These are phyloP conservation scores for Gnatocerus cornutus DNA, from an alignment of 2,888 invertebrate species.

Conservation along the genomic window DNA sequence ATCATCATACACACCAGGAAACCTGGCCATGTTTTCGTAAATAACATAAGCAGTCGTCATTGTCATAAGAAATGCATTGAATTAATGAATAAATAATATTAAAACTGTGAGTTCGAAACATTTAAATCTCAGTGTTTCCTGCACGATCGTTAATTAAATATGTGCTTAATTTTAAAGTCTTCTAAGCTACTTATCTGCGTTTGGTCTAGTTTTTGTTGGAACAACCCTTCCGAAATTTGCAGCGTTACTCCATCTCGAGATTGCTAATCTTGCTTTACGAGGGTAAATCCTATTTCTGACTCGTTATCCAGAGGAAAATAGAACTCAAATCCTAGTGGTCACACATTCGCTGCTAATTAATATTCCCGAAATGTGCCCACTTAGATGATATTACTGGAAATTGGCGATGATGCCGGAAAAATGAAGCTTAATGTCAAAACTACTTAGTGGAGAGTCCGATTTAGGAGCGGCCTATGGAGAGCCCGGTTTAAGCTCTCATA, in stretches of 20 bases:
- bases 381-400: conserved; percentile 27
- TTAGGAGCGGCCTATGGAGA: conserved; percentile 9
- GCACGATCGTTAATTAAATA: conserved; percentile 47
- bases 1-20: conserved; percentile 53
- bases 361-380: conserved; percentile 38
- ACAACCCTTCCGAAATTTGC: conserved; percentile 38
- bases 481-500: neutral
- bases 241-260: conserved; percentile 41
- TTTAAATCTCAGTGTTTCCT: conserved; percentile 17
- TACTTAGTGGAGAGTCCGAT: conserved; percentile 17
- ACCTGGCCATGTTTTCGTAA: conserved; percentile 52
- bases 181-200: conserved; percentile 48
- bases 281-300: conserved; percentile 49
- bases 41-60: conserved; percentile 60
- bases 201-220: conserved; percentile 44
- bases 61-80: conserved; percentile 64
- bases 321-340: conserved; percentile 43
- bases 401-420: conserved; percentile 28
- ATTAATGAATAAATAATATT: conserved; percentile 63
- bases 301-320: conserved; percentile 45
- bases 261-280: conserved; percentile 48
- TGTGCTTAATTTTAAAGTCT: conserved; percentile 45
- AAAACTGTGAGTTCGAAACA: conserved; percentile 14
- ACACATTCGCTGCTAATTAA: conserved; percentile 44
- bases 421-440: conserved; percentile 20